phyloP scores from a whole-genome alignment of 2,797 vertebrate genomes.

The Lepus townsendii region DNA sequence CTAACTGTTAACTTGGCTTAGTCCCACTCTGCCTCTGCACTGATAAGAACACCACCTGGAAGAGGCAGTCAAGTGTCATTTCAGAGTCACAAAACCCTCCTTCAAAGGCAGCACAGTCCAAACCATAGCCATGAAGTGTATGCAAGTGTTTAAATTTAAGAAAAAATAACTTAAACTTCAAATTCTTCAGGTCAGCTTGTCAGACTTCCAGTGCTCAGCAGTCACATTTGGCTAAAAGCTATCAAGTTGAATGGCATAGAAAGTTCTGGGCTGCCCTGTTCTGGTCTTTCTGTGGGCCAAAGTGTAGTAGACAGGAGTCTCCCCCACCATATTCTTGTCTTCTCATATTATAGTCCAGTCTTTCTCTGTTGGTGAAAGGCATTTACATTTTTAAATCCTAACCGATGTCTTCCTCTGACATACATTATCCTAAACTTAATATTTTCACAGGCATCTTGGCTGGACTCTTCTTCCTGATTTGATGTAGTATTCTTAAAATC shows the following conservation, averaged over 20 bases:
- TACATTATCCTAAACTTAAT: background rate
- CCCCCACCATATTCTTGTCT: background rate
- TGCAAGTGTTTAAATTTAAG: background rate
- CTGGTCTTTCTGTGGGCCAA: background rate
- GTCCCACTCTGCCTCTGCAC: background rate
- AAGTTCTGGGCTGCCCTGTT: background rate
- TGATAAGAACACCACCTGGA: background rate
- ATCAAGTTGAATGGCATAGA: background rate
- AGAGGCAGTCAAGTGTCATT: background rate
- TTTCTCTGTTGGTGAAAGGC: background rate
- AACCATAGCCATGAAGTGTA: background rate
- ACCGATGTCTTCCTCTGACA: background rate
- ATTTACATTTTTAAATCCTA: background rate
- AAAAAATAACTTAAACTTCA: background rate
- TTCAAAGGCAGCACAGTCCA: background rate
- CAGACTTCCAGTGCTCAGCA: background rate
- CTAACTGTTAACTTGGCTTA: background rate
- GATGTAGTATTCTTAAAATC: background rate
- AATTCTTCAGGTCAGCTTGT: background rate
- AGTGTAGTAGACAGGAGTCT: background rate
- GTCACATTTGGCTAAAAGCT: background rate
- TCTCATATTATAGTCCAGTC: background rate
- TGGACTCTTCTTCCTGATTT: background rate
- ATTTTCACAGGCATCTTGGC: slow-evolving; percentile 15
- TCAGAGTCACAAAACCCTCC: background rate